phyloP scores from a whole-genome alignment of 2,113 vertebrate genomes.

The Columba livia region DNA sequence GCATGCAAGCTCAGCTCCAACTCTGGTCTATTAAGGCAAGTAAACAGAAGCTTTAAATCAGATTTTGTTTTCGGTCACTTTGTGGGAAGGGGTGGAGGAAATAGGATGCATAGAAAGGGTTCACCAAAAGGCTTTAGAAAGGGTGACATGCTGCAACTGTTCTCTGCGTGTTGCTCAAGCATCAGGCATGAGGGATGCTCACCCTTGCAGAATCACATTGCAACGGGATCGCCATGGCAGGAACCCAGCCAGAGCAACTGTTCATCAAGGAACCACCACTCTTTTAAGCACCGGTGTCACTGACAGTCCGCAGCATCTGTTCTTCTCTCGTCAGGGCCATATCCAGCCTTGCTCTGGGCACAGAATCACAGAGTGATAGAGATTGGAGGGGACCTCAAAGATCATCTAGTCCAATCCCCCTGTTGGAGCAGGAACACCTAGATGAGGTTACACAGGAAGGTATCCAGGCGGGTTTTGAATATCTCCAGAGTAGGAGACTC shows the following conservation, averaged over 20 bases:
- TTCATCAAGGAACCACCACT: not conserved
- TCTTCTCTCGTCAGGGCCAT: not conserved
- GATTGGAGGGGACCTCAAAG: too few species aligned
- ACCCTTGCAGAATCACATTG: not conserved
- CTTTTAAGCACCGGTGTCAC: rapidly evolving
- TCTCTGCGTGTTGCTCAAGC: not conserved
- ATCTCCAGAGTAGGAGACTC: too few species aligned
- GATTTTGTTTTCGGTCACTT: not conserved
- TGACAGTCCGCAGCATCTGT: not conserved
- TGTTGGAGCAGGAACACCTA: too few species aligned
- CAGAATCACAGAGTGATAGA: too few species aligned
- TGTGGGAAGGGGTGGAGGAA: not conserved
- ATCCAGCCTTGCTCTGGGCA: not conserved
- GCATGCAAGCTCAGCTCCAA: rapidly evolving
- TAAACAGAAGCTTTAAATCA: not conserved
- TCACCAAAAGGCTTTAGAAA: constrained; percentile 25
- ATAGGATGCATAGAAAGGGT: not conserved
- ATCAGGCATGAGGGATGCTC: not conserved
- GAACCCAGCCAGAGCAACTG: not conserved
- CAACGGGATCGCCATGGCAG: not conserved
- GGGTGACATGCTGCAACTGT: not conserved
- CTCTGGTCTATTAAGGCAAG: not conserved
- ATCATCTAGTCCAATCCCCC: too few species aligned
- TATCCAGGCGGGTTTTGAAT: too few species aligned
- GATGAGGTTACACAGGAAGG: too few species aligned